phyloP scores from a whole-genome alignment of 1,140 invertebrate species.

The Halesus radiatus region DNA sequence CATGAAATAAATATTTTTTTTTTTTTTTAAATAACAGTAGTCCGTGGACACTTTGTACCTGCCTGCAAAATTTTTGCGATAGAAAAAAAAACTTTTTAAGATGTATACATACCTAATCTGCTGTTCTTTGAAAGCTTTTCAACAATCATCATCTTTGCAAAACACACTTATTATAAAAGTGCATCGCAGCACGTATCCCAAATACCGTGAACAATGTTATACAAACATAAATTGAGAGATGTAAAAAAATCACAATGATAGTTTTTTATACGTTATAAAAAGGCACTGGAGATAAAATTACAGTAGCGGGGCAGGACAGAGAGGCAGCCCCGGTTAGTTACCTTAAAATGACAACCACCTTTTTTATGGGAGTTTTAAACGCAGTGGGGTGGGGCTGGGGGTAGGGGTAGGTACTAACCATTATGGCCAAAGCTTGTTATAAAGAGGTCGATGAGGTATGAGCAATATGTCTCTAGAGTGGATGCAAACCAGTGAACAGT shows the following conservation, averaged over 20 bases:
- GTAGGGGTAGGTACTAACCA: slow-evolving; percentile 45
- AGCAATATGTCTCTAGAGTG: slow-evolving; percentile 35
- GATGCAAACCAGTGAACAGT: too few species aligned
- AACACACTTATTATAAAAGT: not conserved
- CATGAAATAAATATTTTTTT: too few species aligned
- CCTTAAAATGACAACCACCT: slow-evolving; percentile 46
- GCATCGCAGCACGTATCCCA: slow-evolving; percentile 2
- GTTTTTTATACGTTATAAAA: slow-evolving; percentile 1
- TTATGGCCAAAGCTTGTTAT: slow-evolving; percentile 56
- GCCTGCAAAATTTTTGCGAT: too few species aligned
- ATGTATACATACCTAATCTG: too few species aligned
- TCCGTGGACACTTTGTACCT: too few species aligned
- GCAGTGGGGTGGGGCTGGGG: not conserved
- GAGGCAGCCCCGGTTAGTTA: slow-evolving; percentile 14
- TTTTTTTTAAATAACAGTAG: too few species aligned
- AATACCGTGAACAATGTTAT: slow-evolving; percentile 18
- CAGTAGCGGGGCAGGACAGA: not conserved
- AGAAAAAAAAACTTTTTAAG: too few species aligned
- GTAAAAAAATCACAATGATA: not conserved
- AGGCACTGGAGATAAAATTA: not conserved
- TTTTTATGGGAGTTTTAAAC: slow-evolving; percentile 52
- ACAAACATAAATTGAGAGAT: not conserved
- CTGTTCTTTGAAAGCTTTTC: too few species aligned
- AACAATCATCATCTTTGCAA: too few species aligned
- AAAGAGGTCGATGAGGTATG: slow-evolving; percentile 47